These are phyloP conservation scores for Zoroaster sp. DNA, from an alignment of 53 echinoderm and acorn worm species.

Conservation along the genomic window DNA sequence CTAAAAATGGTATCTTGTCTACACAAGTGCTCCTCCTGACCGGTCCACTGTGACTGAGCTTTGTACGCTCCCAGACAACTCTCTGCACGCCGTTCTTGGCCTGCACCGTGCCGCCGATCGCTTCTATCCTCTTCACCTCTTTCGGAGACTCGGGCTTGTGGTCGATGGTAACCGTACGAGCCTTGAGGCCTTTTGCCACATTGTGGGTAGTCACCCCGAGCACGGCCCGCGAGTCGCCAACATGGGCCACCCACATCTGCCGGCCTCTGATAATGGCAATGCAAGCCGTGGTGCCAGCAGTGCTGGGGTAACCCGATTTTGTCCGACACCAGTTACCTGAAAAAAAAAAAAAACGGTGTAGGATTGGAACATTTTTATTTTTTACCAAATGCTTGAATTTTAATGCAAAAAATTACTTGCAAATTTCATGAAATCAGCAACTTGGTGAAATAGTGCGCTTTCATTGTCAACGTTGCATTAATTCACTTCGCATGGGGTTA, in stretches of 20 bases:
- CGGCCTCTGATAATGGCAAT: slow-evolving; percentile 82
- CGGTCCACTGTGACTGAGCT: slow-evolving; percentile 80
- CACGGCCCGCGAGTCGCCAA: slow-evolving; percentile 89
- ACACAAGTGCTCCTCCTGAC: slow-evolving; percentile 85
- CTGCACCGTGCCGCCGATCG: slow-evolving; percentile 81
- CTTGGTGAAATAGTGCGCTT: too few relatives aligned
- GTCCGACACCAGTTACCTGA: slow-evolving; percentile 83
- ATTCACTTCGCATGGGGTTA: too few relatives aligned
- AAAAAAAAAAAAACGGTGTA: not conserved
- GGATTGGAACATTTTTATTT: not conserved
- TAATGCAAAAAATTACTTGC: not conserved
- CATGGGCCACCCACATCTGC: slow-evolving; percentile 88
- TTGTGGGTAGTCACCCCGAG: slow-evolving; percentile 58
- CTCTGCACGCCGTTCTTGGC: slow-evolving; percentile 87
- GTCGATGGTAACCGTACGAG: slow-evolving; percentile 75
- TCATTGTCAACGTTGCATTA: too few relatives aligned
- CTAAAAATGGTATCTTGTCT: slow-evolving; percentile 91
- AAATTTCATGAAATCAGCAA: too few relatives aligned
- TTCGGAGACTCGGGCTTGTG: slow-evolving; percentile 87
- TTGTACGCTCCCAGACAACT: slow-evolving; percentile 96
- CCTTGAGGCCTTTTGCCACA: slow-evolving; percentile 41
- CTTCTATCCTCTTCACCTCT: slow-evolving; percentile 78
- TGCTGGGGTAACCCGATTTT: slow-evolving; percentile 86
- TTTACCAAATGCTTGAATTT: not conserved
- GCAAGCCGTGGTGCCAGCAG: slow-evolving; percentile 91